Evolutionary conservation across 1,140 invertebrate species (phyloP), one percentile per base, ranked within the genome.

Genomic region (Drosophila burlai): DNA sequence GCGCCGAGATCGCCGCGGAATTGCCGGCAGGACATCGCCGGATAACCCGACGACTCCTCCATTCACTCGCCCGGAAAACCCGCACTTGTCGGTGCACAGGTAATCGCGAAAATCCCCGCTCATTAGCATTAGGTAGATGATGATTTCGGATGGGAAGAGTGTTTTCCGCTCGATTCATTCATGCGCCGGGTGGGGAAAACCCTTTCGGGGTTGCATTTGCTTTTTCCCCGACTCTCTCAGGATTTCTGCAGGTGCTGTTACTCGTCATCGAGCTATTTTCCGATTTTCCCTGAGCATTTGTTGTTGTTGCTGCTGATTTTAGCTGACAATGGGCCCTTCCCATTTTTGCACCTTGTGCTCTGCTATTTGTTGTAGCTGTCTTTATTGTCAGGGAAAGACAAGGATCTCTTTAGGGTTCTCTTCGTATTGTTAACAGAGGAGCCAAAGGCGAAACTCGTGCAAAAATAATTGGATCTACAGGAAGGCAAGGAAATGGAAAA

Each of bases 271-370:
- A 49, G 15, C 29, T 29, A 34, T 34, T 47, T 60, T 58, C 38
- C 52, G 42, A 68, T 55, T 45, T 55, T 64, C 50, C 60, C 16
- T 18, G 13, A 43, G 52, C 16, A 31, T 10, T 50, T 29, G 2
- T 65, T 76, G 50, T 84, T 76, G 54, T 84, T 71, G 10, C 6
- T 36, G 29, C 24, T 13, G 38, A 52, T 45, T 81, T 81, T 81
- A 11, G 72, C 64, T 64, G 66, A 90, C 81, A 90, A 90, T 76
- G 65, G 66, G 71, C 46, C 72, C 76, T 69, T 92, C 86, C 91
- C 73, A 92, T 80, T 86, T 92, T 92, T 92, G 91, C 91, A 92
- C 91, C 91, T 92, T 92, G 91, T 84, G 52, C 40, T 59, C 58
- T 21, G 57, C 54, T 54, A 57, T 66, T 78, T 81, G 68, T 81